Evolutionary conservation across 2,797 vertebrate genomes (phyloP).

Genomic region (Sebastiscus albofasciatus): DNA sequence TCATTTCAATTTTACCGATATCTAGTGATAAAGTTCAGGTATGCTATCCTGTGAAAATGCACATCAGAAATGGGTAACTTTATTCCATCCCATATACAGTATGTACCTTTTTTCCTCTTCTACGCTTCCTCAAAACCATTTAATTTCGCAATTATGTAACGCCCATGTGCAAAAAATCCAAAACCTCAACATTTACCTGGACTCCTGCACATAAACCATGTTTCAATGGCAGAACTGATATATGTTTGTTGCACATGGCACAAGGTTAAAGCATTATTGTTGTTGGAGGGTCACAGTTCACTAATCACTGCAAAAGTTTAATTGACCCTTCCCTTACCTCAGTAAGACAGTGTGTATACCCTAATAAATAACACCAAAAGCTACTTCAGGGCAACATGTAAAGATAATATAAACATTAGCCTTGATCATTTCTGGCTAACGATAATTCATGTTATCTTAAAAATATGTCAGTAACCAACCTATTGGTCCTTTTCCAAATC

Average conservation of each 20-base stretch:
- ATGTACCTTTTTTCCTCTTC: neutral
- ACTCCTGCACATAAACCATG: neutral
- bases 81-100: neutral
- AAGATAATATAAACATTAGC: too few relatives aligned
- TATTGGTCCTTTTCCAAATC: too few relatives aligned
- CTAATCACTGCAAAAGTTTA: neutral
- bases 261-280: neutral
- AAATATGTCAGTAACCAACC: too few relatives aligned
- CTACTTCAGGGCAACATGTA: too few relatives aligned
- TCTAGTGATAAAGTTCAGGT: neutral
- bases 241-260: neutral
- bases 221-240: neutral
- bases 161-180: neutral
- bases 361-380: too few relatives aligned
- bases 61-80: neutral
- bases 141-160: neutral
- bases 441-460: too few relatives aligned
- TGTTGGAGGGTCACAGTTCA: fast-evolving
- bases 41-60: neutral
- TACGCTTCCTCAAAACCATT: neutral
- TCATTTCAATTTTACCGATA: neutral
- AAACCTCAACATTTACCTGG: neutral
- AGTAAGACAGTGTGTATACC: too few relatives aligned
- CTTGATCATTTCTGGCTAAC: too few relatives aligned
- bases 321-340: too few relatives aligned